Evolutionary conservation across 2,113 vertebrate genomes (phyloP), one percentile per base, ranked within the genome.

Genomic region (Columbina picui): DNA sequence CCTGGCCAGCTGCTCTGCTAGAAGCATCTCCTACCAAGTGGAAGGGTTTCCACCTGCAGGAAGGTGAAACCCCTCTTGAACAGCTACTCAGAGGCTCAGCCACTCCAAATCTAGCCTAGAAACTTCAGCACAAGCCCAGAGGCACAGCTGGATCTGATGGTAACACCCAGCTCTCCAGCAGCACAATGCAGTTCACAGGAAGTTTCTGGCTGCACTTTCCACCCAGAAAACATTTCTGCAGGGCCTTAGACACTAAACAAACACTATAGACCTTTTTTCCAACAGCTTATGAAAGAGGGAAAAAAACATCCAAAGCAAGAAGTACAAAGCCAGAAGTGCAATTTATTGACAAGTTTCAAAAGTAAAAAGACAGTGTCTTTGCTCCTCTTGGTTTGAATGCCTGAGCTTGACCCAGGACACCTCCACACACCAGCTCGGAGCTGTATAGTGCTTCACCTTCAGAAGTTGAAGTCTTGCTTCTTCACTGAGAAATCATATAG

Each of bases 381-480:
- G 7, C 9, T 87, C 27, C 67, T 70, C 2, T 0, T 27, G 32
- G 83, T 41, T 49, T 68, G 8, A 60, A 70, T 21, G 26, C 10
- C 70, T 57, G 49, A 82, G 60, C 29, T 81, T 17, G 57, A 75
- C 21, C 6, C 43, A 22, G 52, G 18, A 25, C 10, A 47, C 79
- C 50, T 70, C n/a, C 90, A 94, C 61, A 89, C 39, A 71, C 23
- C 87, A 85, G 22, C 11, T 57, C 13, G 14, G 57, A 71, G 55
- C 41, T 43, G 6, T 30, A 18, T 21, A 2, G 1, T 73, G 61
- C 53, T 60, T 76, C 4, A 1, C 34, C 59, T 74, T 97, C 56
- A 97, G 82, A 97, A 97, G 17, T 96, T 3, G 6, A 93, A 90
- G 43, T 97, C 82, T 10, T 55, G 41, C 21, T 95, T 93, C 29